Evolutionary conservation across 2,888 invertebrate genomes (phyloP).

Genomic region (Chrysina gloriosa): DNA sequence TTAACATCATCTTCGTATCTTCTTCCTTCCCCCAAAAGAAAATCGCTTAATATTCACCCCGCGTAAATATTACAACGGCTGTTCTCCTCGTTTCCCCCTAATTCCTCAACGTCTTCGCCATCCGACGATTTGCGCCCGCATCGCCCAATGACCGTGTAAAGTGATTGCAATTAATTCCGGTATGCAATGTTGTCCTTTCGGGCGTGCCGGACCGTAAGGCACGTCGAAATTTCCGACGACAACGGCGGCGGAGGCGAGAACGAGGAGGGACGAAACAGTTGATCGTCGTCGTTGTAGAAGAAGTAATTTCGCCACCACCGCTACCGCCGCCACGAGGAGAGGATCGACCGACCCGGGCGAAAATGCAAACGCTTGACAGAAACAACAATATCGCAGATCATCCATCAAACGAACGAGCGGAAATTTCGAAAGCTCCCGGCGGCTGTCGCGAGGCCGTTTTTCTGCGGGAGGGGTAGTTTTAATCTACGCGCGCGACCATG

Average conservation of each 20-base stretch:
- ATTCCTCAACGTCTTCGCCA: not conserved
- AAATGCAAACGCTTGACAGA: conserved; percentile 44
- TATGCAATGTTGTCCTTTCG: conserved; percentile 37
- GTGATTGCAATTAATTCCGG: conserved; percentile 41
- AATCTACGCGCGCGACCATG: conserved; percentile 27
- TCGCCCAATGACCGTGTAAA: conserved; percentile 30
- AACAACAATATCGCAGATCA: conserved; percentile 46
- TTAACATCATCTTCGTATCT: conserved; percentile 20
- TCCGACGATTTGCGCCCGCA: not conserved
- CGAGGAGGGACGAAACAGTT: not conserved
- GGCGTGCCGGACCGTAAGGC: conserved; percentile 24
- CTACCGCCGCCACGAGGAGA: not conserved
- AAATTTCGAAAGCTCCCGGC: conserved; percentile 14
- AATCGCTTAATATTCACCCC: conserved; percentile 27
- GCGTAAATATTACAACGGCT: conserved; percentile 4
- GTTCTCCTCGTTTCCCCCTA: not conserved
- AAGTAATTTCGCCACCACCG: not conserved
- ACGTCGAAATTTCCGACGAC: conserved; percentile 14
- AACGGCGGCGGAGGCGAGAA: not conserved
- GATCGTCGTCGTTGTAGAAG: not conserved
- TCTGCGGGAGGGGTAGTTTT: conserved; percentile 30
- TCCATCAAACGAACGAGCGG: conserved; percentile 41
- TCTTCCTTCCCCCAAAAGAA: not conserved
- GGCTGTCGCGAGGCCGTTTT: not conserved
- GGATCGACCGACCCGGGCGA: not conserved